Evolutionary conservation across 2,797 vertebrate species (phyloP).

Genomic region (Sus cebifrons): DNA sequence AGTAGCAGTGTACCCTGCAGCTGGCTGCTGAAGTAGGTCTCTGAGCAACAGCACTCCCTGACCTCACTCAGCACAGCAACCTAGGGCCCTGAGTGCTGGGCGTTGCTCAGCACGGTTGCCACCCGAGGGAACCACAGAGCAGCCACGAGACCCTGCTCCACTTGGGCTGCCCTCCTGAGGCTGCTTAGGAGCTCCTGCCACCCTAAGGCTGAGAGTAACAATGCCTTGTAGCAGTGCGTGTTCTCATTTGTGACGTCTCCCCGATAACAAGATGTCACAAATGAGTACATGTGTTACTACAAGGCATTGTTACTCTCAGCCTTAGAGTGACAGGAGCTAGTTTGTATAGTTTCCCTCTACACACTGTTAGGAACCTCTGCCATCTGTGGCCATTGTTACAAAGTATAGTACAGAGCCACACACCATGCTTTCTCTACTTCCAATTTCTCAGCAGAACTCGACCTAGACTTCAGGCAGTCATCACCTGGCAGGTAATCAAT

Average conservation of each 20-base stretch:
- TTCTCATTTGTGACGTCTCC: neutral
- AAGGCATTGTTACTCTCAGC: no score
- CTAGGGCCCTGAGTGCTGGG: neutral
- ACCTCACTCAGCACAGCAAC: neutral
- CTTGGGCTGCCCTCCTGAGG: neutral
- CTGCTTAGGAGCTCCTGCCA: neutral
- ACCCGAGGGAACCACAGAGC: neutral
- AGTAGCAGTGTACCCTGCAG: rapidly evolving
- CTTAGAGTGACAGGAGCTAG: no score
- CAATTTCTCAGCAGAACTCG: no score
- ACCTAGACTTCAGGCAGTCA: no score
- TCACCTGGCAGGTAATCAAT: no score
- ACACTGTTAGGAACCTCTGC: neutral
- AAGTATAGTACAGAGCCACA: neutral
- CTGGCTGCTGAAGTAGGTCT: neutral
- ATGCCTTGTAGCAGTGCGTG: neutral
- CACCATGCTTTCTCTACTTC: no score
- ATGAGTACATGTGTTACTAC: no score
- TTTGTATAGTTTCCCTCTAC: no score
- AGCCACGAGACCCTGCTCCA: neutral
- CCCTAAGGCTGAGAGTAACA: neutral
- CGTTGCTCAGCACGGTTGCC: neutral
- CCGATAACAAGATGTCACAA: neutral
- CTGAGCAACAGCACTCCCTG: neutral
- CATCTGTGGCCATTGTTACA: neutral